A percentile compares a stretch with the other conserved stretches of the same genome.
Evolutionary conservation across 1,140 invertebrate genomes (phyloP).

Genomic region (Macrosteles quadrilineatus): DNA sequence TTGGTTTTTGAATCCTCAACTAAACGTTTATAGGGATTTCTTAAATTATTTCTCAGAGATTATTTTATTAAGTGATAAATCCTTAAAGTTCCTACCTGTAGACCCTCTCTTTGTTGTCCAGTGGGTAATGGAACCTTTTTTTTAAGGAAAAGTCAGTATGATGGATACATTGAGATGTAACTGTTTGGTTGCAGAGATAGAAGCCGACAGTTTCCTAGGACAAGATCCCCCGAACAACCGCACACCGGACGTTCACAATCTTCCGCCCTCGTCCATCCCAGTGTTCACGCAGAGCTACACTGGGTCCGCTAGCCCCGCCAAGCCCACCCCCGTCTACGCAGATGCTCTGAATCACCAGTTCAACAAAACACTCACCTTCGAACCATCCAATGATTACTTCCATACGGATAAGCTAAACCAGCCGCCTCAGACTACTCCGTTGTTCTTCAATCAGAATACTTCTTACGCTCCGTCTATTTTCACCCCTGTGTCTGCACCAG

Average conservation of each 20-base stretch:
- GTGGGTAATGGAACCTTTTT: too few species aligned
- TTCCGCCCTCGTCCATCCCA: not conserved
- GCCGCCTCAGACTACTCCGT: too few species aligned
- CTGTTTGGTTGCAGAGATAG: conserved; percentile 18
- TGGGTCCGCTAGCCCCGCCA: not conserved
- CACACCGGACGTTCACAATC: not conserved
- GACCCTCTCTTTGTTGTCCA: too few species aligned
- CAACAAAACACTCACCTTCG: not conserved
- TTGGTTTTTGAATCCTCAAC: too few species aligned
- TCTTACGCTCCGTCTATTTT: not conserved
- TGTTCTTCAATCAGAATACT: not conserved
- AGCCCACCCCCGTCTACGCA: conserved; percentile 13
- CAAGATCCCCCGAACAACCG: conserved; percentile 1
- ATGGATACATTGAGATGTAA: too few species aligned
- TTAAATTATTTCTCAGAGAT: too few species aligned
- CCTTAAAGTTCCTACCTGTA: too few species aligned
- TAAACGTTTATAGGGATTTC: too few species aligned
- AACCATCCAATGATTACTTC: too few species aligned
- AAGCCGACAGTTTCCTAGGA: conserved; percentile 20
- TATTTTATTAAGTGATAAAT: too few species aligned
- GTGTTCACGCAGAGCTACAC: conserved; percentile 24
- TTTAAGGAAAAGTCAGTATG: too few species aligned
- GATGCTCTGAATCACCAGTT: conserved; percentile 1
- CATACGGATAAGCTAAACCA: too few species aligned
- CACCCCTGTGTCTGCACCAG: not conserved